Conservation (phyloP, 2,888 invertebrate species). For the Drosophila macrospina region DNA sequence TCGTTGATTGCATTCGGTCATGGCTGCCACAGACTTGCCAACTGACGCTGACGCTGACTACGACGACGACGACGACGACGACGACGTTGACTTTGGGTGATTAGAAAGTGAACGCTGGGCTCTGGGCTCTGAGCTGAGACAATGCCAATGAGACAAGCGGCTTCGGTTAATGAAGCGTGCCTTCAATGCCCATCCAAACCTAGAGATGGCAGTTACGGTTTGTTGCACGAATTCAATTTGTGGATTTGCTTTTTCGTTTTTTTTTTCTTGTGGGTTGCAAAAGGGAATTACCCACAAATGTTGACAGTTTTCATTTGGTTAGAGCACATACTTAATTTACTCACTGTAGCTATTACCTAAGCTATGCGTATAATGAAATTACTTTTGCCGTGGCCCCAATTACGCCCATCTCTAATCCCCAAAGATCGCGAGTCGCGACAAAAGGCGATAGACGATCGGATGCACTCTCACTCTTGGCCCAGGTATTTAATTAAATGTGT, state of each 20-base stretch:
- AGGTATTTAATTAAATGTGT: constrained; percentile 61
- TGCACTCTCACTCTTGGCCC: constrained; percentile 52
- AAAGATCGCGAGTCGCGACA: constrained; percentile 30
- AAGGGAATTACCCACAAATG: constrained; percentile 1
- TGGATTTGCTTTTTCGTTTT: background rate
- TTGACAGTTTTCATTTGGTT: background rate
- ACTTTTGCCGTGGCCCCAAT: constrained; percentile 3
- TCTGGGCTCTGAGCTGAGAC: constrained; percentile 45
- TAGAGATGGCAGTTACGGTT: constrained; percentile 30
- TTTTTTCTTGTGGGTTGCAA: background rate
- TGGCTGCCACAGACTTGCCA: constrained; percentile 59
- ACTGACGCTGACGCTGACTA: constrained; percentile 9
- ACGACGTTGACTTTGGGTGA: constrained; percentile 50
- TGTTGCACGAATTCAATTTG: constrained; percentile 2
- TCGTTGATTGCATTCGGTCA: constrained; percentile 73
- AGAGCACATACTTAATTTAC: constrained; percentile 9
- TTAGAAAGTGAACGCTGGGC: constrained; percentile 74
- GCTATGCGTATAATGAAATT: constrained; percentile 7
- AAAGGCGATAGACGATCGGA: constrained; percentile 43
- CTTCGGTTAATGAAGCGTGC: constrained; percentile 60
- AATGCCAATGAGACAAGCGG: constrained; percentile 51
- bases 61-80: background rate
- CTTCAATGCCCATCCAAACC: constrained; percentile 29
- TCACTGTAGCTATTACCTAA: constrained; percentile 13
- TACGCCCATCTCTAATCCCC: constrained; percentile 28